Evolutionary conservation across 2,113 vertebrate genomes (phyloP), one percentile per base, ranked within the genome.

Genomic region (Mionectes macconnelli): DNA sequence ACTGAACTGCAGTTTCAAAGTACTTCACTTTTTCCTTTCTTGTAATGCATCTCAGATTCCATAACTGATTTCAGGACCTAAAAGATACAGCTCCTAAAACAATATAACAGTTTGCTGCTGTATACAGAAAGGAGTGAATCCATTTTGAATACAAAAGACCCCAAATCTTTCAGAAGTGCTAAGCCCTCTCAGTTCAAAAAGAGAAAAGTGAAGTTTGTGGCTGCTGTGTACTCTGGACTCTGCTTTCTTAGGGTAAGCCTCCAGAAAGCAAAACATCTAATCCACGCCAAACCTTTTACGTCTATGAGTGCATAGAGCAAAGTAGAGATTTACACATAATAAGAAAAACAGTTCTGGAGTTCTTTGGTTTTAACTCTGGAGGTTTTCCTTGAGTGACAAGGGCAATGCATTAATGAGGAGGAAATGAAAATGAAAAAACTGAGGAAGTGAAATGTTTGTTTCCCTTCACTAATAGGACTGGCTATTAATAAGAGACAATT

Each of bases 401-500:
- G 50, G 39, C 19, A 77, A 84, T 0, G 3, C 21, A 56, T 70
- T 95, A 92, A 96, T 84, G 56, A 94, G 63, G 27, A 86, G 82
- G 92, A 97, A 96, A 97, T 88, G 30, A 93, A 93, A 85, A 83
- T 39, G 55, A 83, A 77, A 42, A 94, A 84, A 82, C 19, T 2
- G 2, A 94, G 75, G 92, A 96, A 96, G 52, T 66, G 24, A 83
- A 91, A 74, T 90, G 42, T 55, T 96, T 96, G 47, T 83, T 96
- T 97, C 92, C 42, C 35, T 87, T 86, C 28, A 35, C 9, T 95
- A 86, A 90, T 81, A 88, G 35, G 42, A 75, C 40, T 92, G 85
- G 60, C 13, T 93, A 74, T 93, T 93, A 96, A 90, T 94, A 93
- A 89, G 57, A 93, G 87, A 86, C 75, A 91, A 95, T 96, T 96